Base-by-base conservation (phyloP, 2,797 vertebrate species). In the Anisognathus igniventris region DNA sequence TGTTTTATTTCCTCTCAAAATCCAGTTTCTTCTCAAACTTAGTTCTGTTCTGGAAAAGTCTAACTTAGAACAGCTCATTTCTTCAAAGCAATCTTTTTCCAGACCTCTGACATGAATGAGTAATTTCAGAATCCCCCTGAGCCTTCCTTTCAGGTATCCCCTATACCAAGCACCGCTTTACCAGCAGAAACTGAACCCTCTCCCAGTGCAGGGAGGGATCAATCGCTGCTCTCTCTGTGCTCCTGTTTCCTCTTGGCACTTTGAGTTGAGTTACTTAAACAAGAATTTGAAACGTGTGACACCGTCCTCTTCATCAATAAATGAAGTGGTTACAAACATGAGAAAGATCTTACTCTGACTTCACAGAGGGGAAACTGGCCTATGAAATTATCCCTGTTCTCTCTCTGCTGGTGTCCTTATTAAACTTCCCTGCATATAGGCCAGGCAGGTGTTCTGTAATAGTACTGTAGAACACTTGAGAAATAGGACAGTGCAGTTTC, bases 71-170 rank as follows among this genome's bases (percentile, higher is more conserved):
- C 8, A 85, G 65, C 54, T 84, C n/a, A 3, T 50, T 78, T 91
- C 50, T 77, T 91, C 64, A 68, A 64, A 45, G 19, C n/a, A 31
- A 50, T 86, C 47, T 80, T 62, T 90, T 92, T 76, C 47, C 64
- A 79, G 86, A 64, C 31, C 58, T 79, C 37, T 91, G 87, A 75
- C 28, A 82, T n/a, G 53, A 90, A 27, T 37, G 50, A 80, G 94
- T 92, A 96, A 93, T 40, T 96, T 75, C 82, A 96, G 93, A 95
- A 74, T 93, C 72, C 91, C 94, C 56, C 37, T 83, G 91, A 3
- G 44, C 73, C 37, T 73, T 3, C 48, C 50, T 70, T 47, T 28
- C 39, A 62, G 33, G 44, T 73, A 44, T 90, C 95, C 53, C 5
- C 76, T 81, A 28, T 66, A 13, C 40, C 64, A 22, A 86, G 73